phyloP scores from a whole-genome alignment of 2,888 invertebrate genomes.

The Incurvaria masculella region DNA sequence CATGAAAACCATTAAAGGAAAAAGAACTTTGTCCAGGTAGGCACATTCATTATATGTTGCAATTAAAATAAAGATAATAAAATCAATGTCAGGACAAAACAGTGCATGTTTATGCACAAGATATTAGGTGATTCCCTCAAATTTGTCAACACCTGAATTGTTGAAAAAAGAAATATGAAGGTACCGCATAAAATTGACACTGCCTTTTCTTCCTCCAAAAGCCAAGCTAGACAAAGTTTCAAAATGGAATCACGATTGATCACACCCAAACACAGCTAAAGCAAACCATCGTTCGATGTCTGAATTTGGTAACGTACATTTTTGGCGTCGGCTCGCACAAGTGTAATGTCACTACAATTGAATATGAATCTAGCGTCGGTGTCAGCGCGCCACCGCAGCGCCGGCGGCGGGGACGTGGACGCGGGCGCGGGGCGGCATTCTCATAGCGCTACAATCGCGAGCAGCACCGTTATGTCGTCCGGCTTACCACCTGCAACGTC shows the following conservation, averaged over 20 bases:
- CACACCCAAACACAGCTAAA: background rate
- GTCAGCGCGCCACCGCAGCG: background rate
- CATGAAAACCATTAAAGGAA: too few species aligned
- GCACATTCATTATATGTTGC: too few species aligned
- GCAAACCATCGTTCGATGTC: background rate
- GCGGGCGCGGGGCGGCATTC: constrained; percentile 26
- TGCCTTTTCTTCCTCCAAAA: too few species aligned
- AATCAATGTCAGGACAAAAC: too few species aligned
- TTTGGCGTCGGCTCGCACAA: background rate
- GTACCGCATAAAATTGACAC: too few species aligned
- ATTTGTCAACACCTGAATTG: too few species aligned
- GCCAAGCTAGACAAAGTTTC: too few species aligned
- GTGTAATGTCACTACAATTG: background rate
- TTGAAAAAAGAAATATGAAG: too few species aligned
- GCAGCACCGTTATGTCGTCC: constrained; percentile 96
- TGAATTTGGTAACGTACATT: background rate
- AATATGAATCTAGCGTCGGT: background rate
- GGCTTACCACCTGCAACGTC: constrained; percentile 91
- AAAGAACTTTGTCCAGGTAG: too few species aligned
- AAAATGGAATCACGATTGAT: background rate
- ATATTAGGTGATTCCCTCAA: too few species aligned
- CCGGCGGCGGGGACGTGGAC: background rate
- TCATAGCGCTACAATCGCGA: constrained; percentile 88
- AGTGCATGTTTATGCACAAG: too few species aligned
- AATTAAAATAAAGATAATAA: too few species aligned